Conservation (phyloP, 23 tunicate species). For the Clavelina lepadiformis region DNA sequence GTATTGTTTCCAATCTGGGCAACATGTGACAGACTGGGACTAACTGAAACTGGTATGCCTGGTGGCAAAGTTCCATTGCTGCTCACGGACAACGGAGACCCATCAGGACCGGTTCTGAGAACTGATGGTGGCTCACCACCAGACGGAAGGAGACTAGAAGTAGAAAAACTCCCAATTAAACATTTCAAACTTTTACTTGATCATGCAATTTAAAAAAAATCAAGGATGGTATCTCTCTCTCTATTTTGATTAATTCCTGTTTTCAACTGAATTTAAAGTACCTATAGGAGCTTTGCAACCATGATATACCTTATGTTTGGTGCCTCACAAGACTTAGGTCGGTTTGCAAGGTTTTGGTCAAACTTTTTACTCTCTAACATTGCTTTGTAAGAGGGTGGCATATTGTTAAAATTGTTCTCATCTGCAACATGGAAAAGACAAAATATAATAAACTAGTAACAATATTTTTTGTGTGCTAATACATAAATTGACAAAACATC, state of each 20-base stretch:
- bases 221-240: no score
- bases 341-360: slow-evolving; percentile 45
- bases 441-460: no score
- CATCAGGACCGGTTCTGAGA: slow-evolving; percentile 13
- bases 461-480: no score
- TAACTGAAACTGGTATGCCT: slow-evolving; percentile 9
- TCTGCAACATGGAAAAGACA: no score
- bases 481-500: no score
- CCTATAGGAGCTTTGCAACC: no score
- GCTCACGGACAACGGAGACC: neutral
- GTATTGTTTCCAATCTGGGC: slow-evolving; percentile 83
- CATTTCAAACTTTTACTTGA: neutral
- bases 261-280: no score
- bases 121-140: slow-evolving; percentile 15
- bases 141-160: slow-evolving; percentile 7
- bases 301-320: slow-evolving; percentile 18
- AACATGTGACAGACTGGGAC: slow-evolving; percentile 48
- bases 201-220: no score
- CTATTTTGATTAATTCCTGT: no score
- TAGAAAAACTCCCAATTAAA: no score
- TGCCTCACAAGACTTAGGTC: slow-evolving; percentile 92
- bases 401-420: slow-evolving; percentile 27
- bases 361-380: slow-evolving; percentile 51
- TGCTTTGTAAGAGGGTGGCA: slow-evolving; percentile 41
- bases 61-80: slow-evolving; percentile 15